phyloP scores from a whole-genome alignment of 2,113 vertebrate species.

The Cinclus cinclus region DNA sequence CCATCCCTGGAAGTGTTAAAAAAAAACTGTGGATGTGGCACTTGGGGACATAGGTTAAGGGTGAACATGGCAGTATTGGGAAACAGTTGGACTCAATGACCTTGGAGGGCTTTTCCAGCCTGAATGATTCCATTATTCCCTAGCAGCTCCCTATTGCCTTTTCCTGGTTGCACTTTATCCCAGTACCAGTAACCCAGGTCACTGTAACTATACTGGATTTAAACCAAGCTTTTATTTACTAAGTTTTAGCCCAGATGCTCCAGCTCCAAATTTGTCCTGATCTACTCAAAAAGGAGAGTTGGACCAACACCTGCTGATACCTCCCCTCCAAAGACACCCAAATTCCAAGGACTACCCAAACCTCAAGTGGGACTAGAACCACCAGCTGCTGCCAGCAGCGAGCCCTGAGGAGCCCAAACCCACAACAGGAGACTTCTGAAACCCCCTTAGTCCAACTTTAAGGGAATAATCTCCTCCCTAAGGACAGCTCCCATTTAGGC shows the following conservation, averaged over 20 bases:
- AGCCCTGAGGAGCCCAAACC: neutral
- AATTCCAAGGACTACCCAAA: neutral
- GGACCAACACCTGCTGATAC: neutral
- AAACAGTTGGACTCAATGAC: accelerated
- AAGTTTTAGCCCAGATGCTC: neutral
- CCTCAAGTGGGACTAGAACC: neutral
- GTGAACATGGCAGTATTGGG: neutral
- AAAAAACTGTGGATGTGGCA: neutral
- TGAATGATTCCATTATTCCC: neutral
- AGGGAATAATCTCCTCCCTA: neutral
- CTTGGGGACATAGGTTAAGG: neutral
- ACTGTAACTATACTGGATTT: neutral
- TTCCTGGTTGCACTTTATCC: neutral
- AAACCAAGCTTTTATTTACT: neutral
- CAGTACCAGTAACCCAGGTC: neutral
- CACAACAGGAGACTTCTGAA: neutral
- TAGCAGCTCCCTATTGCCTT: neutral
- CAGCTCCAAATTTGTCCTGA: neutral
- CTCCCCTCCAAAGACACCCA: neutral
- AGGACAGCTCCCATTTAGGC: neutral
- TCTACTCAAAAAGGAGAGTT: neutral
- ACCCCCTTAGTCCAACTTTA: neutral
- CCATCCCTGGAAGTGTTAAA: neutral
- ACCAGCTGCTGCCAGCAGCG: neutral
- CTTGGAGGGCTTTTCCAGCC: neutral